These are phyloP conservation scores for Andrena praecox DNA, from an alignment of 2,888 invertebrate genomes.

Conservation along the genomic window DNA sequence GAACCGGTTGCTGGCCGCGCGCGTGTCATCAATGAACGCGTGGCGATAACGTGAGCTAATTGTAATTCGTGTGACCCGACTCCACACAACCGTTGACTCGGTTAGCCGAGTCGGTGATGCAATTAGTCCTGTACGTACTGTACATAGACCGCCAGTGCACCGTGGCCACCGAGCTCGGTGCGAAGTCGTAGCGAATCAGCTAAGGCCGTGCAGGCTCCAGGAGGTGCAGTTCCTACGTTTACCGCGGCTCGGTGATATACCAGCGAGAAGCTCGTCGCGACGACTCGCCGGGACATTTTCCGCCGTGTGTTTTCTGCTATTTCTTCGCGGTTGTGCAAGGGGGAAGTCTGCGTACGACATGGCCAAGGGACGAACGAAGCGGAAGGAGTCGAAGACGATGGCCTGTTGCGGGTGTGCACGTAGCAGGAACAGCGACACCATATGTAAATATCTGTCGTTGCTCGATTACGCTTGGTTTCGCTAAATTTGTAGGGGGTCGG, in stretches of 20 bases:
- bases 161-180: constrained; percentile 44
- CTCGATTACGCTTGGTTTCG: neutral
- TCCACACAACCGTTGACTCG: constrained; percentile 32
- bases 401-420: constrained; percentile 83
- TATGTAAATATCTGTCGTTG: constrained; percentile 78
- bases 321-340: neutral
- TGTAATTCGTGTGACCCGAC: constrained; percentile 58
- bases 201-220: constrained; percentile 1
- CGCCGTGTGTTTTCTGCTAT: neutral
- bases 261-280: neutral
- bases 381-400: constrained; percentile 75
- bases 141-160: constrained; percentile 54
- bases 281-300: neutral
- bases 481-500: too few relatives aligned
- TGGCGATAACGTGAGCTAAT: constrained; percentile 55
- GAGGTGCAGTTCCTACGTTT: neutral
- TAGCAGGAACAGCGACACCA: constrained; percentile 84
- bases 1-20: constrained; percentile 5
- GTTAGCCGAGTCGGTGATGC: constrained; percentile 60
- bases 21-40: constrained; percentile 52
- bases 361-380: constrained; percentile 70
- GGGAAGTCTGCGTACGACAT: constrained; percentile 27
- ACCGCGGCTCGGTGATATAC: neutral
- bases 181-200: constrained; percentile 35
- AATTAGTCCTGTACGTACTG: constrained; percentile 60